Percentiles rank a stretch among this genome's conserved stretches.
Evolutionary conservation across 2,113 vertebrate species (phyloP).

Genomic region (Steatornis caripensis): DNA sequence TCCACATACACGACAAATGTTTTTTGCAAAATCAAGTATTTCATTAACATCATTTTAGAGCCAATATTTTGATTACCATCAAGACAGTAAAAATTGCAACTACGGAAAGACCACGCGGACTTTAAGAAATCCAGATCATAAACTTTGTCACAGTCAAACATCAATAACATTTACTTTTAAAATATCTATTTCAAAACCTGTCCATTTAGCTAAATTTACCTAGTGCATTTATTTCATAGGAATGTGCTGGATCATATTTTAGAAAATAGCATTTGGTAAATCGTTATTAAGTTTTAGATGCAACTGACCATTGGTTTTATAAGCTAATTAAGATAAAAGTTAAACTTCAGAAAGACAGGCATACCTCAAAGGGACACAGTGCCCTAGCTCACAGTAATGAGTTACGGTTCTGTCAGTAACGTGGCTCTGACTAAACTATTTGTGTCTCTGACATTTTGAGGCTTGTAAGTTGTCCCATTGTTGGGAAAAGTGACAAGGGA

Average conservation of each 20-base stretch:
- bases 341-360: neutral
- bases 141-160: neutral
- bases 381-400: neutral
- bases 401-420: neutral
- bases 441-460: constrained; percentile 6
- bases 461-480: neutral
- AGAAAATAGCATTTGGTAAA: neutral
- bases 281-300: neutral
- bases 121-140: neutral
- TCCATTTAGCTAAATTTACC: neutral
- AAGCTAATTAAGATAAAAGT: neutral
- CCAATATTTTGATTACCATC: neutral
- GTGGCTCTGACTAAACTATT: neutral
- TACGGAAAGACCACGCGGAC: neutral
- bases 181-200: neutral
- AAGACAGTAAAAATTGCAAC: neutral
- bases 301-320: neutral
- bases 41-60: neutral
- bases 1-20: neutral
- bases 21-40: neutral
- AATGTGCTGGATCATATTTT: neutral
- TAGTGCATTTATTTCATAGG: neutral
- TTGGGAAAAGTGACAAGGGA: neutral
- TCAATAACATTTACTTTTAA: neutral
- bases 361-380: neutral